A percentile compares a stretch with the other conserved stretches of the same genome.
phyloP scores from a whole-genome alignment of 2,113 vertebrate species.

The Perccottus glenii region DNA sequence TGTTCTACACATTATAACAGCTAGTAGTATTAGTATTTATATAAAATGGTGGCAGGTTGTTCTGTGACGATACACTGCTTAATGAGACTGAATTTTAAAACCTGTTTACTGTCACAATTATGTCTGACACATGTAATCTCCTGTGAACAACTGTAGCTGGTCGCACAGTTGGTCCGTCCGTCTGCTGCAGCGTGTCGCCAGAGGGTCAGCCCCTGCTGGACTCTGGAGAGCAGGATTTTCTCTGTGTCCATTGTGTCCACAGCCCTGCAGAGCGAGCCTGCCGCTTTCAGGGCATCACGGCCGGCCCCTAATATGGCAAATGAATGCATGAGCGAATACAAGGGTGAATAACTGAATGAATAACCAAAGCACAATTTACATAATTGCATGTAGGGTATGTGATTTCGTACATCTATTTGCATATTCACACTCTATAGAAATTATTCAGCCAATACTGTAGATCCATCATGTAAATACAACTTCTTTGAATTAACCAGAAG shows the following conservation, averaged over 20 bases:
- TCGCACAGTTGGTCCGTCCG: neutral
- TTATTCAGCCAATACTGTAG: slow-evolving; percentile 77
- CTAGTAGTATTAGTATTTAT: too few relatives aligned
- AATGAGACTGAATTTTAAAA: too few relatives aligned
- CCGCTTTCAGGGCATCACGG: slow-evolving; percentile 58
- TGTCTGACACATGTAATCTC: too few relatives aligned
- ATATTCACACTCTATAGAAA: slow-evolving; percentile 78
- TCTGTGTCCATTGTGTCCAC: slow-evolving; percentile 60
- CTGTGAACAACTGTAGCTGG: neutral
- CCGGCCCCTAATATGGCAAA: slow-evolving; percentile 75
- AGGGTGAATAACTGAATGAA: slow-evolving; percentile 80
- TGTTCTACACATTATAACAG: too few relatives aligned
- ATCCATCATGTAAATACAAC: slow-evolving; percentile 79
- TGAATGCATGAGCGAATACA: slow-evolving; percentile 80
- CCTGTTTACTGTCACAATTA: too few relatives aligned
- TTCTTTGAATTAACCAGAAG: slow-evolving; percentile 72
- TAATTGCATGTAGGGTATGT: slow-evolving; percentile 79
- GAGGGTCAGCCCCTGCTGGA: slow-evolving; percentile 56
- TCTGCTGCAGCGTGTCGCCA: slow-evolving; percentile 34
- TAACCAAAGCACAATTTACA: slow-evolving; percentile 79
- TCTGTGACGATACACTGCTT: too few relatives aligned
- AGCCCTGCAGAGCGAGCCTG: slow-evolving; percentile 62
- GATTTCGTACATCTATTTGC: slow-evolving; percentile 78
- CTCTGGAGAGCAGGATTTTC: slow-evolving; percentile 49
- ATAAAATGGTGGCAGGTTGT: too few relatives aligned